Conservation (phyloP, 2,797 vertebrate species). For the Macropodus opercularis region DNA sequence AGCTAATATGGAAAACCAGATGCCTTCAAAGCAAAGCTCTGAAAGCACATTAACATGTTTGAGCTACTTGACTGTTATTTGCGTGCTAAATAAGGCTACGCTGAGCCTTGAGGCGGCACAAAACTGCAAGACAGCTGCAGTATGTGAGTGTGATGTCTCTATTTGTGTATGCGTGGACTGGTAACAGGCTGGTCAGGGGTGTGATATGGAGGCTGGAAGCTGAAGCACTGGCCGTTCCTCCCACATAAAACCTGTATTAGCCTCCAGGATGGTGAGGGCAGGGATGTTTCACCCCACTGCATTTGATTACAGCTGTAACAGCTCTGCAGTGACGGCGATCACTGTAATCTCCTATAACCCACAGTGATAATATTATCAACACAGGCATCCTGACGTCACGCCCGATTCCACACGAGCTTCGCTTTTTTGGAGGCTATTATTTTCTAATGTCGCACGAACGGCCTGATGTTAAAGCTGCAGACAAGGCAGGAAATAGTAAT, state of each 20-base stretch:
- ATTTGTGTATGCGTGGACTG: conserved; percentile 5
- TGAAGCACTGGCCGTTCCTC: conserved; percentile 29
- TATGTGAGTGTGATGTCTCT: conserved; percentile 35
- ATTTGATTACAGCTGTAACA: conserved; percentile 57
- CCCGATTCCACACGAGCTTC: conserved; percentile 18
- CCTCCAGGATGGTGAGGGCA: conserved; percentile 18
- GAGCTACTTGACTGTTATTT: conserved; percentile 30
- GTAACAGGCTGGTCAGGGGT: conserved; percentile 23
- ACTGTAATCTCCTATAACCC: conserved; percentile 52
- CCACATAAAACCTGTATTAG: conserved; percentile 54
- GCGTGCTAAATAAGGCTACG: conserved; percentile 40
- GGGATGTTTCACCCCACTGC: conserved; percentile 50
- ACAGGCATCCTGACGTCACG: not conserved
- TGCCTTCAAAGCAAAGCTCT: conserved; percentile 15
- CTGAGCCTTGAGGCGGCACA: conserved; percentile 47
- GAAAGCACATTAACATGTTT: conserved; percentile 27
- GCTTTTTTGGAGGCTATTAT: conserved; percentile 14
- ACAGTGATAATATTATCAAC: conserved; percentile 39
- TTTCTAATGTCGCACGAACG: not conserved
- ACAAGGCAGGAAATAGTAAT: no score
- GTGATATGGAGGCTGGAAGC: conserved; percentile 22
- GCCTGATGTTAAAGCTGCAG: not conserved
- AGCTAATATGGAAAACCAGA: conserved; percentile 26
- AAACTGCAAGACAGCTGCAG: conserved; percentile 47
- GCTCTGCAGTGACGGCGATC: conserved; percentile 35